A percentile compares a stretch with the other conserved stretches of the same genome.
These are phyloP conservation scores for Ectemnius cavifrons DNA, from an alignment of 2,888 invertebrate genomes.

Conservation along the genomic window DNA sequence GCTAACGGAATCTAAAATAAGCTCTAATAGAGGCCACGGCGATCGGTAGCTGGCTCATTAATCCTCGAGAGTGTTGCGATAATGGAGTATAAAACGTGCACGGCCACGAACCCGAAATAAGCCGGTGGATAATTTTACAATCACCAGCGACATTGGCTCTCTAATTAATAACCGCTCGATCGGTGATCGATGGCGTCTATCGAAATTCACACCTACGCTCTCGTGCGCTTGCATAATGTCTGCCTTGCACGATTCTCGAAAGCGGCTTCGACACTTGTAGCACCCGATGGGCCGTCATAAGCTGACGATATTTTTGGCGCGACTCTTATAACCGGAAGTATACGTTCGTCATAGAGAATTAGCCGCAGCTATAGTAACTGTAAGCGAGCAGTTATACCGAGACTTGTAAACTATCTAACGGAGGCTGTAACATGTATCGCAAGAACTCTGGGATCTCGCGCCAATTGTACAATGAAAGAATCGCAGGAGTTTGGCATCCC, in stretches of 20 bases:
- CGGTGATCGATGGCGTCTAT: no score
- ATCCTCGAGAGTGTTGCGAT: constrained; percentile 35
- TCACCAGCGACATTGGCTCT: constrained; percentile 1
- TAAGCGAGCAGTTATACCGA: background rate
- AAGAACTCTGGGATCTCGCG: constrained; percentile 52
- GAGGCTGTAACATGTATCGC: constrained; percentile 27
- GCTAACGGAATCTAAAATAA: constrained; percentile 54
- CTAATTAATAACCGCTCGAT: no score
- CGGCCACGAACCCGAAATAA: constrained; percentile 43
- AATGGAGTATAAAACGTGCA: constrained; percentile 29
- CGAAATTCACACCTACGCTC: background rate
- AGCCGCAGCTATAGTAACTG: constrained; percentile 3
- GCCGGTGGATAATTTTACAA: constrained; percentile 19
- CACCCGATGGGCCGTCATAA: background rate
- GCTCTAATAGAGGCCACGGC: constrained; percentile 41
- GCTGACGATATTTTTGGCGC: constrained; percentile 46
- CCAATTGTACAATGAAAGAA: constrained; percentile 62
- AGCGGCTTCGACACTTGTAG: background rate
- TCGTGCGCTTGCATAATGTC: background rate
- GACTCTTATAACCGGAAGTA: constrained; percentile 53
- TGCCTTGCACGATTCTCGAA: background rate
- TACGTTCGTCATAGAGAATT: background rate
- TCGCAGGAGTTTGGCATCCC: constrained; percentile 56
- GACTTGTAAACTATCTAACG: constrained; percentile 12
- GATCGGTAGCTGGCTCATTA: constrained; percentile 52